Evolutionary conservation across 2,113 vertebrate species (phyloP), one percentile per base, ranked within the genome.

Genomic region (Calidris pygmaea): DNA sequence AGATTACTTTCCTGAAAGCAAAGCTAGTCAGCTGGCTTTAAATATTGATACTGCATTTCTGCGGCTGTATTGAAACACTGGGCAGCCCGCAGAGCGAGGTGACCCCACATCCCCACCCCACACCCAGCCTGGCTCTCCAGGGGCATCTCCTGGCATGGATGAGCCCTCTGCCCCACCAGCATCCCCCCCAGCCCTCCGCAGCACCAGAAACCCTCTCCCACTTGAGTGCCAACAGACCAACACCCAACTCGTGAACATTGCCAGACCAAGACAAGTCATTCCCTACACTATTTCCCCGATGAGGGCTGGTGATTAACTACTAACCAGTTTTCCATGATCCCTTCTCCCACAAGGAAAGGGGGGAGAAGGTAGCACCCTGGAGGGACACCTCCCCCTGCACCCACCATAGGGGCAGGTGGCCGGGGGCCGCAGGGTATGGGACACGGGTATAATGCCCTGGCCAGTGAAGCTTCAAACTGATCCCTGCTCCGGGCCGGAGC

Each of bases 1-100:
- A 71, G 90, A 90, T 97, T 89, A 70, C 32, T 95, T 92, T 96
- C 96, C 95, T 90, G 91, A 82, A 56, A 87, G 93, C 87, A 50
- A 77, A 95, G 82, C 88, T 16, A 47, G 14, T 68, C 58, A 30
- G 56, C 68, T 39, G 71, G 23, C 63, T 45, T 97, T 87, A 95
- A 95, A 95, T 75, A 96, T 90, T 94, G 62, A 97, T 92, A n/a
- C 12, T 8, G 5, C 43, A 3, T 24, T 37, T 68, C 86, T 34
- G 55, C 14, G 13, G 22, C 60, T 4, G 39, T 14, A 4, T 23
- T 1, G 89, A 23, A 32, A 16, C 1, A 12, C 50, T 20, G 4
- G 4, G 66, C 58, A 5, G 68, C 82, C 45, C 4, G 4, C n/a
- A 1, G 3, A 6, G 47, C 3, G 1, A 34, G 30, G 65, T 8